Conservation (phyloP, 1,140 invertebrate genomes). For the Drusus annulatus region DNA sequence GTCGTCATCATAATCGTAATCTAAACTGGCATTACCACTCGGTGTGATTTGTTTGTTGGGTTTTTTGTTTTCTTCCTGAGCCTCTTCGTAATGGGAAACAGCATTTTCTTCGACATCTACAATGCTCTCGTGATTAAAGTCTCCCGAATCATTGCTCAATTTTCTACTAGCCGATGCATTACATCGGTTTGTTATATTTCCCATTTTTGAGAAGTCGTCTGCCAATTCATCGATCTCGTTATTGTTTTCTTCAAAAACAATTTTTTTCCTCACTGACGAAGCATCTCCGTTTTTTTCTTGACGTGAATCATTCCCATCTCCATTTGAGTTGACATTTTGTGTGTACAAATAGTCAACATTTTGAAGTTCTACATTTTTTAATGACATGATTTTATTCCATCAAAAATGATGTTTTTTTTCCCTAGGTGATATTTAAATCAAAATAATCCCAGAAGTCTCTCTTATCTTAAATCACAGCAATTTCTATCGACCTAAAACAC, state of each 20-base stretch:
- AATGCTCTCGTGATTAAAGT: slow-evolving; percentile 46
- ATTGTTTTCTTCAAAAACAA: slow-evolving; percentile 66
- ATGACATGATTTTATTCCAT: slow-evolving; percentile 16
- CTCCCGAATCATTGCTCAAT: slow-evolving; percentile 34
- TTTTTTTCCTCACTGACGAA: slow-evolving; percentile 16
- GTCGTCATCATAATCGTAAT: slow-evolving; percentile 67
- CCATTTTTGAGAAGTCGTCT: slow-evolving; percentile 67
- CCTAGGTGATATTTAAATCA: no score
- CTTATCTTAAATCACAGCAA: no score
- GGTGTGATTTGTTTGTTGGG: slow-evolving; percentile 33
- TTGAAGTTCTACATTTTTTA: slow-evolving; percentile 17
- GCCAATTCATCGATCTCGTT: slow-evolving; percentile 68
- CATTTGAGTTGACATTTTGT: not conserved
- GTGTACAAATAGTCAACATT: not conserved
- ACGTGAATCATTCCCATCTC: not conserved
- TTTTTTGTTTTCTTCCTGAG: slow-evolving; percentile 42
- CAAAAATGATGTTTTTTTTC: no score
- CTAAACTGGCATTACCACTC: slow-evolving; percentile 54
- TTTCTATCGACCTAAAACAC: no score
- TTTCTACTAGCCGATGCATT: slow-evolving; percentile 9
- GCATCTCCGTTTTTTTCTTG: not conserved
- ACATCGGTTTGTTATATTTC: slow-evolving; percentile 62
- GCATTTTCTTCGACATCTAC: slow-evolving; percentile 62
- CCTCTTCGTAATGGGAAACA: not conserved
- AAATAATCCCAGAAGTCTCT: no score